A percentile compares a stretch with the other conserved stretches of the same genome.
phyloP scores from a whole-genome alignment of 2,113 vertebrate genomes.

The Neogobius melanostomus region DNA sequence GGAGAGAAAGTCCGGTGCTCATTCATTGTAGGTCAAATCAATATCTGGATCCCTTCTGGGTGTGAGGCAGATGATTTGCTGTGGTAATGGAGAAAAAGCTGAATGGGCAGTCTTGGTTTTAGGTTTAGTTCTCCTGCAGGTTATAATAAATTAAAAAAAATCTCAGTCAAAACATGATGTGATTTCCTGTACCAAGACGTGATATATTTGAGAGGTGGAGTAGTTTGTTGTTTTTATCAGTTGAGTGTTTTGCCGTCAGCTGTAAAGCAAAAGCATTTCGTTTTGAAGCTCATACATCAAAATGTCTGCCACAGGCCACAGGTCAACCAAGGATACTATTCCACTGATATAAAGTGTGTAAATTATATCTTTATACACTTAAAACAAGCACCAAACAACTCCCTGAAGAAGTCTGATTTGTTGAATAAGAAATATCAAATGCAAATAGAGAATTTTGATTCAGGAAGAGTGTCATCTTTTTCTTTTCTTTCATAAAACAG shows the following conservation, averaged over 20 bases:
- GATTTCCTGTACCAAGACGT: background rate
- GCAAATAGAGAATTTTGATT: no score
- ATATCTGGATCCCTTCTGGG: background rate
- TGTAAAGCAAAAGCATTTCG: constrained; percentile 2
- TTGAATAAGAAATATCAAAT: no score
- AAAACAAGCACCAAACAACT: no score
- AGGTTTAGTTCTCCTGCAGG: background rate
- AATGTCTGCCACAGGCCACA: constrained; percentile 34
- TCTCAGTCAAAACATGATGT: background rate
- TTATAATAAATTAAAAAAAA: background rate
- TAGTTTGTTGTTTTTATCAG: constrained; percentile 23
- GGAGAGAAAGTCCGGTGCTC: background rate
- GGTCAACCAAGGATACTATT: constrained; percentile 20
- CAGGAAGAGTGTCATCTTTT: no score
- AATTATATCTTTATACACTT: background rate
- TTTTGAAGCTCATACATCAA: constrained; percentile 32
- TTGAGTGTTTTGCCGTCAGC: background rate
- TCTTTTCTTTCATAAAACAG: no score
- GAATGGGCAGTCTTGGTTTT: background rate
- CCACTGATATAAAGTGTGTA: background rate
- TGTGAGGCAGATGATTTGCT: background rate
- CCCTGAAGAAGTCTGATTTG: no score
- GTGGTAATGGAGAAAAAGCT: background rate
- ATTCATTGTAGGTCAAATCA: background rate
- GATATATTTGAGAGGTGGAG: constrained; percentile 1